These are phyloP conservation scores for Crenichthys baileyi DNA, from an alignment of 2,797 vertebrate genomes.

Conservation along the genomic window DNA sequence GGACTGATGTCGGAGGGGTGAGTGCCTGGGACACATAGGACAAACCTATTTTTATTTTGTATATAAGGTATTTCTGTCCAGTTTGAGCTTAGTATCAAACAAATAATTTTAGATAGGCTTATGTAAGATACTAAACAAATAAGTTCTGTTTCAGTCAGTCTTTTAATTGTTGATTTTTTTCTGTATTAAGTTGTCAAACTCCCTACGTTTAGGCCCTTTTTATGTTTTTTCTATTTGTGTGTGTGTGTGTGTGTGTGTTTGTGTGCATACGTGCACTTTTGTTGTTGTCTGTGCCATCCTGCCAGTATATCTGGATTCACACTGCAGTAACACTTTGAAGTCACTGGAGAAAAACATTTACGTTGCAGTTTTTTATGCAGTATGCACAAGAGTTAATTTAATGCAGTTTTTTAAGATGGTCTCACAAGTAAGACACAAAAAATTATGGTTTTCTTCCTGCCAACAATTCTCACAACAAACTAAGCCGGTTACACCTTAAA, in stretches of 20 bases:
- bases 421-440: background rate
- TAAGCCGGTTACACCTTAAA: background rate
- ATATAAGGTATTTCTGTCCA: conserved; percentile 29
- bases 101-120: conserved; percentile 56
- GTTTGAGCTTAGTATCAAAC: conserved; percentile 59
- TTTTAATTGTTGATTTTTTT: conserved; percentile 47
- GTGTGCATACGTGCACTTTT: background rate
- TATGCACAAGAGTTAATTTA: background rate
- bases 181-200: conserved; percentile 29
- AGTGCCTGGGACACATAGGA: conserved; percentile 66
- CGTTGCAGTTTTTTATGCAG: conserved; percentile 1
- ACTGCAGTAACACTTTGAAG: background rate
- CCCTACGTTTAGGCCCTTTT: conserved; percentile 42
- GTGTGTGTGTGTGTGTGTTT: background rate
- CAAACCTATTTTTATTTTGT: background rate
- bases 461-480: background rate
- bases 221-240: conserved; percentile 23
- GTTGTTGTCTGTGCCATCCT: conserved; percentile 17
- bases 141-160: conserved; percentile 35
- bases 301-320: conserved; percentile 9
- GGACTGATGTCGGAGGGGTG: conserved; percentile 52
- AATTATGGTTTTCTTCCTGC: background rate
- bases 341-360: background rate
- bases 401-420: background rate
- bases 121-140: conserved; percentile 60